phyloP scores from a whole-genome alignment of 1,140 invertebrate genomes.

The Drosophila lacertosa region DNA sequence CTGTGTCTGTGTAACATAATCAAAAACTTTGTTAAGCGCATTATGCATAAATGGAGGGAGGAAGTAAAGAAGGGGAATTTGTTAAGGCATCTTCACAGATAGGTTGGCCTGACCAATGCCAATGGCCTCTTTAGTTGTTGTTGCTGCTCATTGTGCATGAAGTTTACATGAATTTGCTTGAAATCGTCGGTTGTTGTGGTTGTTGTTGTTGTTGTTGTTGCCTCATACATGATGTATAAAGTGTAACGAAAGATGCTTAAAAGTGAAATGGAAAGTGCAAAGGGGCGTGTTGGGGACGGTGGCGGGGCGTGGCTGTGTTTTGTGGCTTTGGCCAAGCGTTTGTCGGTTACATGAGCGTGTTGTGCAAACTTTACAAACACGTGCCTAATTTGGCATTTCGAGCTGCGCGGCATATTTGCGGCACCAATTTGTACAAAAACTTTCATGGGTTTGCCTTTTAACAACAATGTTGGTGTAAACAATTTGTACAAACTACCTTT shows the following conservation, averaged over 20 bases:
- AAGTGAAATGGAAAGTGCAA: slow-evolving; percentile 46
- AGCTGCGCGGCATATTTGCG: not conserved
- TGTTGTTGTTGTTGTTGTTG: slow-evolving; percentile 52
- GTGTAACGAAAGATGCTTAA: slow-evolving; percentile 31
- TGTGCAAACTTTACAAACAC: slow-evolving; percentile 3
- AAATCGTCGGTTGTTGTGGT: slow-evolving; percentile 25
- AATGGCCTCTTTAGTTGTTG: slow-evolving; percentile 47
- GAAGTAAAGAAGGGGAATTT: not conserved
- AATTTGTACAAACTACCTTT: too few relatives aligned
- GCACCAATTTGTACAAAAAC: too few relatives aligned
- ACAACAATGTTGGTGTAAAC: not conserved
- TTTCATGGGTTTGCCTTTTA: too few relatives aligned
- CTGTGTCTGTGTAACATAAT: slow-evolving; percentile 66
- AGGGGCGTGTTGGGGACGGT: slow-evolving; percentile 2
- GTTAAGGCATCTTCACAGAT: not conserved
- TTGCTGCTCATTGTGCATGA: slow-evolving; percentile 72
- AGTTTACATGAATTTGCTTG: slow-evolving; percentile 64
- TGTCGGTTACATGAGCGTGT: slow-evolving; percentile 10
- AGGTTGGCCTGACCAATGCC: slow-evolving; percentile 36
- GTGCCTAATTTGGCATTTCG: slow-evolving; percentile 1
- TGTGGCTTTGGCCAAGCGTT: not conserved
- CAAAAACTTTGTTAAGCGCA: slow-evolving; percentile 76
- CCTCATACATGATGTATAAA: slow-evolving; percentile 20
- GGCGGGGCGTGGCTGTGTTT: slow-evolving; percentile 28
- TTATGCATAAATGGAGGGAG: slow-evolving; percentile 38